Percentiles rank a stretch among this genome's conserved stretches.
Evolutionary conservation across 2,113 vertebrate genomes (phyloP).

Genomic region (Periophthalmus modestus): DNA sequence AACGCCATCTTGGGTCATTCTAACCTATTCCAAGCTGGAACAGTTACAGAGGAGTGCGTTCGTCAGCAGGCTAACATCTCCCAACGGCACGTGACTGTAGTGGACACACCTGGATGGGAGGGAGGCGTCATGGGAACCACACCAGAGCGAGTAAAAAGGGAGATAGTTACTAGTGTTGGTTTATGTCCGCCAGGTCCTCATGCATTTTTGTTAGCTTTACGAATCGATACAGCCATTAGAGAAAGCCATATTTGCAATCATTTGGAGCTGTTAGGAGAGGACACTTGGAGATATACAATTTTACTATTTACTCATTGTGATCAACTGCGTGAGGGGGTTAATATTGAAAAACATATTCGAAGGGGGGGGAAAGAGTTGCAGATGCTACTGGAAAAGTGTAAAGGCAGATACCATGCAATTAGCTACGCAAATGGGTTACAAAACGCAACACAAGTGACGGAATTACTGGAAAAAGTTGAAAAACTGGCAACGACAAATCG

Average conservation of each 20-base stretch:
- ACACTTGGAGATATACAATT: slow-evolving; percentile 70
- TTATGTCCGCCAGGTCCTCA: slow-evolving; percentile 76
- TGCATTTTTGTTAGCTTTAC: slow-evolving; percentile 66
- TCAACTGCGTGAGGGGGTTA: slow-evolving; percentile 73
- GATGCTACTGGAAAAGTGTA: slow-evolving; percentile 71
- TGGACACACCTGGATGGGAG: slow-evolving; percentile 78
- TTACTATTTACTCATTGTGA: slow-evolving; percentile 76
- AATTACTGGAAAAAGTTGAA: slow-evolving; percentile 74
- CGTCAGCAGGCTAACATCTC: slow-evolving; percentile 67
- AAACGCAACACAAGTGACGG: slow-evolving; percentile 40
- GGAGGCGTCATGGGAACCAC: slow-evolving; percentile 61
- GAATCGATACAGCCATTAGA: slow-evolving; percentile 68
- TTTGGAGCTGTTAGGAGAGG: slow-evolving; percentile 70
- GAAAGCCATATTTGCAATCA: slow-evolving; percentile 62
- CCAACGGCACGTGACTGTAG: slow-evolving; percentile 67
- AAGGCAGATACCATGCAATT: slow-evolving; percentile 67
- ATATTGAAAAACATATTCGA: slow-evolving; percentile 72
- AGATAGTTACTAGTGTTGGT: slow-evolving; percentile 58
- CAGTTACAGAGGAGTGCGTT: slow-evolving; percentile 71
- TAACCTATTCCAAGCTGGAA: slow-evolving; percentile 43
- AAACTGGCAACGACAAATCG: slow-evolving; percentile 69
- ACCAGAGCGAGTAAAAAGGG: slow-evolving; percentile 70
- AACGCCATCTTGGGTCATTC: slow-evolving; percentile 63
- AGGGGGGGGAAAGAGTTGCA: slow-evolving; percentile 68
- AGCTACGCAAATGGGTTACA: slow-evolving; percentile 44